Conservation (phyloP, 2,113 vertebrate genomes). For the Cavia aperea region DNA sequence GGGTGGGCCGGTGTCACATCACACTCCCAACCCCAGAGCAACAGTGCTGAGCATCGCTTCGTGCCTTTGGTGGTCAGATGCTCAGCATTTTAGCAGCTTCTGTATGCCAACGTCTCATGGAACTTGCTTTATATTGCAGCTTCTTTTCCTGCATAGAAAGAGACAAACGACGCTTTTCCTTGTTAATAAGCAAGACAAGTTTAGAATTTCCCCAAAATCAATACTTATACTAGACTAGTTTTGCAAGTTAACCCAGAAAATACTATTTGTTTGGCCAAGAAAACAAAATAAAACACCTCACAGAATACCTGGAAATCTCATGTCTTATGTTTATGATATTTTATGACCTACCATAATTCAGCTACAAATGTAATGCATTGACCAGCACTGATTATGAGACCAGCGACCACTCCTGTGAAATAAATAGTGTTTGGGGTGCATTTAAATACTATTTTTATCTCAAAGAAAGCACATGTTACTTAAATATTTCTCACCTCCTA, state of each 20-base stretch:
- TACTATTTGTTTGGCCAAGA: neutral
- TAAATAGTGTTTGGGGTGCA: neutral
- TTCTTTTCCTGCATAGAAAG: neutral
- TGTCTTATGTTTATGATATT: neutral
- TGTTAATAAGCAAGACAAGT: neutral
- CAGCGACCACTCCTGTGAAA: neutral
- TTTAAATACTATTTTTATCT: slow-evolving; percentile 6
- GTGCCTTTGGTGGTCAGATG: neutral
- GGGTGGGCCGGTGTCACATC: neutral
- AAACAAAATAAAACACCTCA: neutral
- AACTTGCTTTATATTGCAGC: neutral
- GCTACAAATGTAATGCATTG: slow-evolving; percentile 24
- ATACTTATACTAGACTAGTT: neutral
- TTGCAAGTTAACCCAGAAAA: slow-evolving; percentile 15
- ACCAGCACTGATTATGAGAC: neutral
- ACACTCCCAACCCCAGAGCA: neutral
- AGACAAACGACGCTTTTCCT: neutral
- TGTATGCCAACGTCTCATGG: neutral
- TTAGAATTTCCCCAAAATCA: neutral
- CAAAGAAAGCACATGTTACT: neutral
- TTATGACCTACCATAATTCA: slow-evolving; percentile 32
- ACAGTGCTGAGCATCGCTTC: neutral
- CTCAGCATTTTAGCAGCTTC: neutral
- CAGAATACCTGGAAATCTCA: slow-evolving; percentile 5
- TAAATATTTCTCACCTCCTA: neutral